A percentile compares a stretch with the other conserved stretches of the same genome.
phyloP scores from a whole-genome alignment of 2,797 vertebrate species.

The Danio choprae region DNA sequence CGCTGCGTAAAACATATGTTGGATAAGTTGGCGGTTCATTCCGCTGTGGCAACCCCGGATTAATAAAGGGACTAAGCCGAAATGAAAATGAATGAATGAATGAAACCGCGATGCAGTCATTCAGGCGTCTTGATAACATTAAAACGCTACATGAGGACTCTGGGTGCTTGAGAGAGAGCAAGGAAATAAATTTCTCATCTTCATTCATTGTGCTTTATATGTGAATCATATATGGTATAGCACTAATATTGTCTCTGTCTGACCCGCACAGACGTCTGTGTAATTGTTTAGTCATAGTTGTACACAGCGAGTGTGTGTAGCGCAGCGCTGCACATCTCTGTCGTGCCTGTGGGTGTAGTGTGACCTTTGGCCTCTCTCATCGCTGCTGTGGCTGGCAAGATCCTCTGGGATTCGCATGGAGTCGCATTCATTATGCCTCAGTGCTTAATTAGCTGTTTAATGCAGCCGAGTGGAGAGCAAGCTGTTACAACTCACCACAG shows the following conservation, averaged over 20 bases:
- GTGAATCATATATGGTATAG: constrained; percentile 1
- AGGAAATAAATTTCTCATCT: not conserved
- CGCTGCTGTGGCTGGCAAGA: constrained; percentile 8
- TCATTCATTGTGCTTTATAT: not conserved
- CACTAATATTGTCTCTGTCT: constrained; percentile 25
- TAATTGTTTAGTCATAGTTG: constrained; percentile 33
- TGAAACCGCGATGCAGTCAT: constrained; percentile 15
- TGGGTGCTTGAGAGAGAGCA: not conserved
- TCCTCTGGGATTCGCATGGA: constrained; percentile 23
- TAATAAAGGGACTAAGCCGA: too few species aligned
- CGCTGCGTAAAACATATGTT: too few species aligned
- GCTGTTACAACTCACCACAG: constrained; percentile 39
- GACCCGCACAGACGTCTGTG: constrained; percentile 29
- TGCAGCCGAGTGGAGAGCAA: constrained; percentile 17
- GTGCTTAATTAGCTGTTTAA: constrained; percentile 46
- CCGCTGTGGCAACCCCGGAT: too few species aligned
- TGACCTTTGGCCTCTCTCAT: constrained; percentile 46
- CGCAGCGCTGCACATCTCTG: not conserved
- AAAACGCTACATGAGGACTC: not conserved
- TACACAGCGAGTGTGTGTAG: not conserved
- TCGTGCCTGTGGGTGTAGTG: constrained; percentile 38
- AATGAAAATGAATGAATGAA: too few species aligned
- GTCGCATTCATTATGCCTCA: constrained; percentile 22
- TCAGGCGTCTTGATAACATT: constrained; percentile 11
- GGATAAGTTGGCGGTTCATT: too few species aligned